A percentile compares a stretch with the other conserved stretches of the same genome.
phyloP scores from a whole-genome alignment of 2,113 vertebrate species.

The Saimiri boliviensis region DNA sequence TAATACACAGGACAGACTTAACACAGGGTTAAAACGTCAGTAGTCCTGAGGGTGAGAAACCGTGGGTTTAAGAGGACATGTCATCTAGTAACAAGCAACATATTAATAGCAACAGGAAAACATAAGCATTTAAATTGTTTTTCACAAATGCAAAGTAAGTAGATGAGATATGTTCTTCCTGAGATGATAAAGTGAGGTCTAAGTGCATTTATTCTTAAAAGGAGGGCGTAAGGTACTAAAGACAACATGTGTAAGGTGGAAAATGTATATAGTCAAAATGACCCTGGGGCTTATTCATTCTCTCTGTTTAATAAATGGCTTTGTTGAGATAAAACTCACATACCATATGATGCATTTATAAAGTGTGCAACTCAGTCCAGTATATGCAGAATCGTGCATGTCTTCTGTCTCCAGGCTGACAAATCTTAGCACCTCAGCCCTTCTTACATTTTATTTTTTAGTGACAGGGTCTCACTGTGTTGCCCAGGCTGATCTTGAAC shows the following conservation, averaged over 20 bases:
- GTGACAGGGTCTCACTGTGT: neutral
- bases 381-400: neutral
- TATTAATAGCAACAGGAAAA: neutral
- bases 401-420: no score
- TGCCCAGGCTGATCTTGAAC: neutral
- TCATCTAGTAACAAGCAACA: neutral
- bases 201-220: neutral
- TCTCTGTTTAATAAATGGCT: neutral
- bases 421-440: no score
- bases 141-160: neutral
- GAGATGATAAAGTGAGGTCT: neutral
- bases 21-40: no score
- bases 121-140: neutral
- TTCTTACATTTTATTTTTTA: neutral
- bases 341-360: no score
- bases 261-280: neutral
- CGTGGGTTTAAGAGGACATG: neutral
- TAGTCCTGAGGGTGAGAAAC: neutral
- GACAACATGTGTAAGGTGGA: neutral
- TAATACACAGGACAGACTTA: accelerated
- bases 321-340: neutral
- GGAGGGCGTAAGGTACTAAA: neutral
- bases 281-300: neutral
- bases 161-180: neutral
- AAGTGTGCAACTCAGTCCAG: neutral